Percentiles rank a stretch among this genome's conserved stretches.
phyloP scores from a whole-genome alignment of 2,113 vertebrate genomes.

The Aythya baeri region DNA sequence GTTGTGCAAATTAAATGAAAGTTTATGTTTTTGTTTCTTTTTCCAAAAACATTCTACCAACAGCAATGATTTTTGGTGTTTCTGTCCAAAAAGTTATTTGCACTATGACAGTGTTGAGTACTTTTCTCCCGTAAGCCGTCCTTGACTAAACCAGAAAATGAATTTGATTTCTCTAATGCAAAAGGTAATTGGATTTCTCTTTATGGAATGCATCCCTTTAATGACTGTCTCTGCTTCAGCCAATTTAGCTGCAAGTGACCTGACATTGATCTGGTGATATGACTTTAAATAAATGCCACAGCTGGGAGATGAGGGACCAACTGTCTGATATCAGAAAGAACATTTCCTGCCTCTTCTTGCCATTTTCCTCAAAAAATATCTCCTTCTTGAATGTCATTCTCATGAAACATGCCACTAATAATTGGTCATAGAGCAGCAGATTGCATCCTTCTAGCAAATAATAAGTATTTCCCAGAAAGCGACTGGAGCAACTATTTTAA shows the following conservation, averaged over 20 bases:
- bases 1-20: background rate
- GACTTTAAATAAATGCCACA: slow-evolving; percentile 73
- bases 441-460: slow-evolving; percentile 49
- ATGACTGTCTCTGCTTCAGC: slow-evolving; percentile 68
- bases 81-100: background rate
- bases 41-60: background rate
- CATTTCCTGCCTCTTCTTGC: slow-evolving; percentile 34
- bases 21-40: background rate
- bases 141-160: slow-evolving; percentile 76
- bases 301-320: slow-evolving; percentile 51
- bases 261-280: slow-evolving; percentile 74
- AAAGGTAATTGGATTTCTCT: slow-evolving; percentile 80
- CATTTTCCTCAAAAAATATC: slow-evolving; percentile 58
- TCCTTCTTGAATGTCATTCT: slow-evolving; percentile 50
- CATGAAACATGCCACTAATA: slow-evolving; percentile 51
- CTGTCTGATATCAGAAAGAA: slow-evolving; percentile 40
- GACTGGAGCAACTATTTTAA: slow-evolving; percentile 52
- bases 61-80: background rate
- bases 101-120: background rate
- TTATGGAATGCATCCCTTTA: slow-evolving; percentile 77
- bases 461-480: slow-evolving; percentile 57
- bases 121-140: slow-evolving; percentile 12
- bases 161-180: slow-evolving; percentile 81
- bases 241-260: slow-evolving; percentile 75
- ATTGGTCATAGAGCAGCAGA: slow-evolving; percentile 44